These are phyloP conservation scores for Austrofundulus limnaeus DNA, from an alignment of 2,113 vertebrate species.

Conservation along the genomic window DNA sequence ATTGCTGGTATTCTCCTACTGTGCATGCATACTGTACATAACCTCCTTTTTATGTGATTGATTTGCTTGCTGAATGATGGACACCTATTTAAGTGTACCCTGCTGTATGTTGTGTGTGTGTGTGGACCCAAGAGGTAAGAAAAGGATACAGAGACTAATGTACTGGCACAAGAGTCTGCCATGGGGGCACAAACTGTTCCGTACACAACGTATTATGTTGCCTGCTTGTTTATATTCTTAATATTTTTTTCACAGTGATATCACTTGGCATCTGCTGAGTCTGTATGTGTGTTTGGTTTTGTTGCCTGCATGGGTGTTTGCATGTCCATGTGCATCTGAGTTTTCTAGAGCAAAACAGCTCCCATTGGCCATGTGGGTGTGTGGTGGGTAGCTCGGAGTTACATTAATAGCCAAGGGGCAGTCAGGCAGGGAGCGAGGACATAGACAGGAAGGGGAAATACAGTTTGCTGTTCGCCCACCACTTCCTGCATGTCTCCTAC, in stretches of 20 bases:
- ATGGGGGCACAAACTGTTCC: constrained; percentile 29
- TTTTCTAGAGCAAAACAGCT: constrained; percentile 47
- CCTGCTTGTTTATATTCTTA: constrained; percentile 47
- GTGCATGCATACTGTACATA: constrained; percentile 33
- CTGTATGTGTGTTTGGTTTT: constrained; percentile 22
- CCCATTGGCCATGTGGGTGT: constrained; percentile 78
- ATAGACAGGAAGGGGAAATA: constrained; percentile 81
- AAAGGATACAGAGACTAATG: constrained; percentile 21
- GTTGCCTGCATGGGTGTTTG: constrained; percentile 3
- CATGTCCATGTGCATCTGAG: constrained; percentile 33
- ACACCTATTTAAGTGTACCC: constrained; percentile 47
- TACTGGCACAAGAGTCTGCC: constrained; percentile 13
- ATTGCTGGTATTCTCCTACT: constrained; percentile 27
- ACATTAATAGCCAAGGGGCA: constrained; percentile 81
- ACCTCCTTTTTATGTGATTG: constrained; percentile 25
- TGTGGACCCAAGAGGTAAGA: constrained; percentile 29
- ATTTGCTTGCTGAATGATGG: constrained; percentile 40
- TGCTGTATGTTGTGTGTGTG: constrained; percentile 36
- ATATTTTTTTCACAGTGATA: constrained; percentile 58
- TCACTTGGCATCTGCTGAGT: constrained; percentile 44
- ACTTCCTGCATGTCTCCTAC: constrained; percentile 80
- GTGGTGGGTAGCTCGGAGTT: constrained; percentile 75
- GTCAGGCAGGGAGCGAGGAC: constrained; percentile 72
- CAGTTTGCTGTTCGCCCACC: constrained; percentile 82
- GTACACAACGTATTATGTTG: constrained; percentile 36